A percentile compares a stretch with the other conserved stretches of the same genome.
Evolutionary conservation across 2,113 vertebrate species (phyloP).

Genomic region (Poecile atricapillus): DNA sequence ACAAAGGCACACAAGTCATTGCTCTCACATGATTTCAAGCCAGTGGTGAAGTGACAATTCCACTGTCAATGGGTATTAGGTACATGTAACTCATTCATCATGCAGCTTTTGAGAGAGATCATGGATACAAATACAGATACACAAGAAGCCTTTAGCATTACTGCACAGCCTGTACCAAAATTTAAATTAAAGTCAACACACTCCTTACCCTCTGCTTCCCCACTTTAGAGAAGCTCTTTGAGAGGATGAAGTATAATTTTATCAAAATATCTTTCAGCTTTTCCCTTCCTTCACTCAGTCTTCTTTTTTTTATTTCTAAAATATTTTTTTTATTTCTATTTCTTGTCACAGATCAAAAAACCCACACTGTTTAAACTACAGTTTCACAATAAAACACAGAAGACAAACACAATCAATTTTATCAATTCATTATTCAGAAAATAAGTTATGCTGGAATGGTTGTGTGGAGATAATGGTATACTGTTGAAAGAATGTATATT

Average conservation of each 20-base stretch:
- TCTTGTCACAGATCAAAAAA: neutral
- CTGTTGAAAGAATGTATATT: neutral
- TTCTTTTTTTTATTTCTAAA: neutral
- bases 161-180: neutral
- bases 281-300: neutral
- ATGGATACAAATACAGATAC: neutral
- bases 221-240: neutral
- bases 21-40: neutral
- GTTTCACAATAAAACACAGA: neutral
- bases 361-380: neutral
- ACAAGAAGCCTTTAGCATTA: neutral
- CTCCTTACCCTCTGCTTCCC: neutral
- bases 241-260: neutral
- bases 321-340: neutral
- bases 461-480: neutral
- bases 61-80: neutral
- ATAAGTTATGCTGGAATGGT: neutral
- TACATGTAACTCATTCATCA: neutral
- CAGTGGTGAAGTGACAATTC: neutral
- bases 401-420: neutral
- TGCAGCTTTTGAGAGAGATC: neutral
- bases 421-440: neutral
- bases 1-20: neutral
- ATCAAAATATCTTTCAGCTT: neutral
- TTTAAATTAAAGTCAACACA: neutral